These are phyloP conservation scores for Heliconius cydno DNA, from an alignment of 2,888 invertebrate species.

Conservation along the genomic window DNA sequence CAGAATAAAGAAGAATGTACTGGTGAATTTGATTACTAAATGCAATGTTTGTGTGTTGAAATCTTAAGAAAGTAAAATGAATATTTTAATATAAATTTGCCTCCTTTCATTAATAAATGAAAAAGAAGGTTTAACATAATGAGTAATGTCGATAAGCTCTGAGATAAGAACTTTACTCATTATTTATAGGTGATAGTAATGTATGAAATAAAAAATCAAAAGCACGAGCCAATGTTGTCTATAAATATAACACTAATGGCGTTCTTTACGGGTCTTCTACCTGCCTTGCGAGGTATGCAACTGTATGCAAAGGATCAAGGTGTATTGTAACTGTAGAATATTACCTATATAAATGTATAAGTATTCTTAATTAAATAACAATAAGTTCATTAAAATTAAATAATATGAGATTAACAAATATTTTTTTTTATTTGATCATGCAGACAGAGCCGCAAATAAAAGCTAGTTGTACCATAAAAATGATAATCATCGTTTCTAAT, in stretches of 20 bases:
- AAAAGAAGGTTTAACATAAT: neutral
- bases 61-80: too few species aligned
- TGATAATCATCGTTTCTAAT: constrained; percentile 11
- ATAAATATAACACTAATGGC: constrained; percentile 16
- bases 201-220: neutral
- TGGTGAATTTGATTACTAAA: too few species aligned
- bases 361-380: neutral
- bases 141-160: neutral
- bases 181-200: constrained; percentile 7
- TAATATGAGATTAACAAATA: neutral
- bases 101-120: neutral
- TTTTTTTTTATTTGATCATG: too few species aligned
- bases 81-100: neutral
- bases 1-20: too few species aligned
- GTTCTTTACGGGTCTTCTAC: constrained; percentile 14
- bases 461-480: neutral
- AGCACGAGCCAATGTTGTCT: neutral
- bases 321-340: neutral
- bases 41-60: too few species aligned
- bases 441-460: too few species aligned
- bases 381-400: neutral
- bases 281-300: neutral
- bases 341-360: neutral
- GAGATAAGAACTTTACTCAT: neutral
- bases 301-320: neutral